phyloP scores from a whole-genome alignment of 2,797 vertebrate species.

The Tenualosa ilisha region DNA sequence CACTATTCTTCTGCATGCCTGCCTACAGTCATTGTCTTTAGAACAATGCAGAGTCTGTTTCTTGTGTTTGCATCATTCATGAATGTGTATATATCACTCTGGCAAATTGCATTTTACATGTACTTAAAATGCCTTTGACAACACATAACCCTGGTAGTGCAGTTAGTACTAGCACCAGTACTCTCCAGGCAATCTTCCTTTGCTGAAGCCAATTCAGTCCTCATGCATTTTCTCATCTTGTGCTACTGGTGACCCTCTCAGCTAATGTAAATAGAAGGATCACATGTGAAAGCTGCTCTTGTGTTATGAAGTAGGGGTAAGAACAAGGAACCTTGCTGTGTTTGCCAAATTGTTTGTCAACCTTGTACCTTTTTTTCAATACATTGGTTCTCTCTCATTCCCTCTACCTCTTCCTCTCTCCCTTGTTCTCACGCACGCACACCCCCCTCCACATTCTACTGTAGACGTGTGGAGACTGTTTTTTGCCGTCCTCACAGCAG shows the following conservation, averaged over 20 bases:
- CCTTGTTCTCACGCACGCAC: not conserved
- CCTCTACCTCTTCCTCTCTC: constrained; percentile 23
- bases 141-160: not conserved
- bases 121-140: not conserved
- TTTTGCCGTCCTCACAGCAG: constrained; percentile 45
- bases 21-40: not conserved
- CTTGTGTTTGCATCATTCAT: not conserved
- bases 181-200: not conserved
- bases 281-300: not conserved
- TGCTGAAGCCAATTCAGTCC: not conserved
- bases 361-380: not conserved
- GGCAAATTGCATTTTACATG: not conserved
- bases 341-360: constrained; percentile 7
- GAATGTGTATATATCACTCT: not conserved
- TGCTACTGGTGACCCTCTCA: not conserved
- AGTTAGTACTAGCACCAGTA: not conserved
- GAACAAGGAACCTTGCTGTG: not conserved
- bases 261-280: not conserved
- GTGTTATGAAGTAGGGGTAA: not conserved
- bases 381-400: not conserved
- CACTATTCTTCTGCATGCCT: not conserved
- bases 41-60: not conserved
- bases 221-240: not conserved
- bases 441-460: not conserved
- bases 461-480: constrained; percentile 43